phyloP scores from a whole-genome alignment of 2,888 invertebrate species.

The Sipha maydis region DNA sequence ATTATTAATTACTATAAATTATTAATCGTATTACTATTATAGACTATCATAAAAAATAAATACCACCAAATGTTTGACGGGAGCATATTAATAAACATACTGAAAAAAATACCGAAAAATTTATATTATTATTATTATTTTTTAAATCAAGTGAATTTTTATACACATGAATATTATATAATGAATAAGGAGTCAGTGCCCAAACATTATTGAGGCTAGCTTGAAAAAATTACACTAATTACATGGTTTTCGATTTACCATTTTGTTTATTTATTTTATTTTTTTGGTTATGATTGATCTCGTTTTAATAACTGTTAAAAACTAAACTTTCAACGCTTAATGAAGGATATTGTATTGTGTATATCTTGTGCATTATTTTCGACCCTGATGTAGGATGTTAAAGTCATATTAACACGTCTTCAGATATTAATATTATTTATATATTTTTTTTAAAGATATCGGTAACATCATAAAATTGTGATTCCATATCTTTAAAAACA shows the following conservation, averaged over 20 bases:
- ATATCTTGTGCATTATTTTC: background rate
- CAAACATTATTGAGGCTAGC: conserved; percentile 1
- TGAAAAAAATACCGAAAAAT: background rate
- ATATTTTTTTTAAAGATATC: no score
- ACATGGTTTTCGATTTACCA: conserved; percentile 23
- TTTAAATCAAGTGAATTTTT: background rate
- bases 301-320: background rate
- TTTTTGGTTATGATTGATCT: background rate
- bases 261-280: background rate
- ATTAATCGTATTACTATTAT: no score
- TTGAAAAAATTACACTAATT: conserved; percentile 12
- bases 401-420: background rate
- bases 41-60: no score
- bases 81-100: background rate
- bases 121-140: no score
- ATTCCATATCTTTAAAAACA: no score
- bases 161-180: background rate
- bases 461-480: no score
- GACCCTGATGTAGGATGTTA: background rate
- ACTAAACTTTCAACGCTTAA: background rate
- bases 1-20: no score
- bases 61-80: no score
- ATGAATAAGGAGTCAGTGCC: background rate
- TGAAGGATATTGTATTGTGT: background rate
- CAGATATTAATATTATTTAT: no score